phyloP scores from a whole-genome alignment of 2,888 invertebrate species.

The Hartigia nigra region DNA sequence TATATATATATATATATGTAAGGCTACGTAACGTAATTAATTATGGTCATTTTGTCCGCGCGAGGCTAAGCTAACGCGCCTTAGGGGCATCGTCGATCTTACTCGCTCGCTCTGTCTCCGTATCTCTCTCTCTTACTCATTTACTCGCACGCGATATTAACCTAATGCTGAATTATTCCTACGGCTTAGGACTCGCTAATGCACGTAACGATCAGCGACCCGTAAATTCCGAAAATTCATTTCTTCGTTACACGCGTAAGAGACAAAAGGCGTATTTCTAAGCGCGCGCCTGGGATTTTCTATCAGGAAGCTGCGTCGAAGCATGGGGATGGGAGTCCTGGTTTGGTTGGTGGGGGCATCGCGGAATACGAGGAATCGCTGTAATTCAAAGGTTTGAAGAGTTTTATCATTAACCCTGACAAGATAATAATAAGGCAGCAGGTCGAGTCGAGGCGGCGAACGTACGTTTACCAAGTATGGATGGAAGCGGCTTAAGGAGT shows the following conservation, averaged over 20 bases:
- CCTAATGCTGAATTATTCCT: not conserved
- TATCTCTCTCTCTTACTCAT: too few relatives aligned
- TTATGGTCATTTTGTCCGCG: constrained; percentile 42
- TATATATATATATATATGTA: constrained; percentile 28
- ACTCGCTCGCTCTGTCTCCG: not conserved
- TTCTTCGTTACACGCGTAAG: not conserved
- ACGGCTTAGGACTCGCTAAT: not conserved
- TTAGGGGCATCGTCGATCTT: not conserved
- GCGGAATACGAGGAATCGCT: not conserved
- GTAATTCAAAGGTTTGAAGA: not conserved
- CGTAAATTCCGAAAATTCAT: constrained; percentile 20
- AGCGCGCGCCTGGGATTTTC: not conserved
- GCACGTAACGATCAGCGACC: not conserved
- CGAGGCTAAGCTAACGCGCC: constrained; percentile 2
- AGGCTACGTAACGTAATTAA: constrained; percentile 47
- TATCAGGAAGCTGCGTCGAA: not conserved
- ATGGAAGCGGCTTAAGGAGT: constrained; percentile 26
- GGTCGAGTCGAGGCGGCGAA: not conserved
- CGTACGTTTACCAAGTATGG: constrained; percentile 11
- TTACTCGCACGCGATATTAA: not conserved
- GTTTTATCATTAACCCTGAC: not conserved
- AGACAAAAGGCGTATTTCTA: not conserved
- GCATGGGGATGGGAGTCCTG: not conserved
- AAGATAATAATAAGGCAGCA: constrained; percentile 1
- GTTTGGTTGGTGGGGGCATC: not conserved